Percentiles rank a stretch among this genome's conserved stretches.
Conservation (phyloP, 2,888 invertebrate species). For the Dryococelus australis region DNA sequence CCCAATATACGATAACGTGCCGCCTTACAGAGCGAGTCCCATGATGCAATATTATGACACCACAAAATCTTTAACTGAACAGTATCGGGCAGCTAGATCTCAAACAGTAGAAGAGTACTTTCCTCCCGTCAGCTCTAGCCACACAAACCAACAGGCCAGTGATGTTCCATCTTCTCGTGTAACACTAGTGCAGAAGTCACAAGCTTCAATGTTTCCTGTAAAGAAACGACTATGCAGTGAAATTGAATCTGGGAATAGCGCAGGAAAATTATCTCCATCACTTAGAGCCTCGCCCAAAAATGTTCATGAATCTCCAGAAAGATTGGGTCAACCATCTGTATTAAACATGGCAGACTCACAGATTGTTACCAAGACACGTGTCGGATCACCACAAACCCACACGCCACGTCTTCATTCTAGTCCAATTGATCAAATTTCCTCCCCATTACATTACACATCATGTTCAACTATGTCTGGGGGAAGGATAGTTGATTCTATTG, state of each 20-base stretch:
- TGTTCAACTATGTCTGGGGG: conserved; percentile 5
- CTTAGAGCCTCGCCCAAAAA: neutral
- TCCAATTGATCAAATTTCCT: neutral
- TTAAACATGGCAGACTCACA: neutral
- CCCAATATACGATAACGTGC: conserved; percentile 34
- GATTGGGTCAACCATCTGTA: conserved; percentile 22
- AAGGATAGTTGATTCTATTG: conserved; percentile 4
- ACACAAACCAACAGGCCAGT: neutral
- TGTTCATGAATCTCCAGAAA: conserved; percentile 5
- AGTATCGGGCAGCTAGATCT: conserved; percentile 54
- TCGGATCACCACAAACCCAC: neutral
- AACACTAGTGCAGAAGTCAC: conserved; percentile 44
- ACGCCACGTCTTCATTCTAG: neutral
- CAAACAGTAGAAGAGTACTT: conserved; percentile 36
- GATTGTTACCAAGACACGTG: neutral
- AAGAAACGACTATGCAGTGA: conserved; percentile 71
- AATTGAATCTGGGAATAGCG: conserved; percentile 35
- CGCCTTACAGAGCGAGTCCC: conserved; percentile 36
- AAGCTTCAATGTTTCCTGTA: conserved; percentile 65
- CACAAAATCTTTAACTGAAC: conserved; percentile 63
- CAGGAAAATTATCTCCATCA: conserved; percentile 7
- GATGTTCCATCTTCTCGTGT: neutral
- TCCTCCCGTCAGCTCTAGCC: neutral
- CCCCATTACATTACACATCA: conserved; percentile 12
- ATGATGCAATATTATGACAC: conserved; percentile 65